A percentile compares a stretch with the other conserved stretches of the same genome.
These are phyloP conservation scores for Copsychus sechellarum DNA, from an alignment of 2,113 vertebrate species.

Conservation along the genomic window DNA sequence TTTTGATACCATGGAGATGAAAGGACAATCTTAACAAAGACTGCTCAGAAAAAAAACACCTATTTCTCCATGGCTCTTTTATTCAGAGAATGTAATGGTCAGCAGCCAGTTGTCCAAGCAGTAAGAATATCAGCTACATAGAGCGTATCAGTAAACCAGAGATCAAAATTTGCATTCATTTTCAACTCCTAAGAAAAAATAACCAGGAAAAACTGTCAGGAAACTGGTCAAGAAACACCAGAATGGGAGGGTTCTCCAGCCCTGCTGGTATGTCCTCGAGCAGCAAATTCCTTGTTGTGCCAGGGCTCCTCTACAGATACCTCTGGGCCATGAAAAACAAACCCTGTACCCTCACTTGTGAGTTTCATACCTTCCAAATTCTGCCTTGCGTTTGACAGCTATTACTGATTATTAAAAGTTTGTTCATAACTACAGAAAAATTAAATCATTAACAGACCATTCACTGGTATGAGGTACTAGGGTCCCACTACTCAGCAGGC, in stretches of 20 bases:
- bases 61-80: background rate
- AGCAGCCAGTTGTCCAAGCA: background rate
- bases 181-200: background rate
- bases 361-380: background rate
- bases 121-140: background rate
- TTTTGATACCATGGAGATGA: constrained; percentile 25
- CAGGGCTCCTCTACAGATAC: background rate
- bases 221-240: background rate
- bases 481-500: background rate
- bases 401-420: background rate
- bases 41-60: background rate
- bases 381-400: background rate
- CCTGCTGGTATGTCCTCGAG: background rate
- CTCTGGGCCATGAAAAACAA: background rate
- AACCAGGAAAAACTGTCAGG: background rate
- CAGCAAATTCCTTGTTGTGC: background rate
- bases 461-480: background rate
- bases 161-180: background rate
- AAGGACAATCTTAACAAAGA: constrained; percentile 8
- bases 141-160: background rate
- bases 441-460: background rate
- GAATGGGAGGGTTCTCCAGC: background rate
- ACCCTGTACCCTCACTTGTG: background rate
- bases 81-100: background rate
- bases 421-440: background rate